Evolutionary conservation across 2,888 invertebrate species (phyloP), one percentile per base, ranked within the genome.

Genomic region (Pilophorus perplexus): DNA sequence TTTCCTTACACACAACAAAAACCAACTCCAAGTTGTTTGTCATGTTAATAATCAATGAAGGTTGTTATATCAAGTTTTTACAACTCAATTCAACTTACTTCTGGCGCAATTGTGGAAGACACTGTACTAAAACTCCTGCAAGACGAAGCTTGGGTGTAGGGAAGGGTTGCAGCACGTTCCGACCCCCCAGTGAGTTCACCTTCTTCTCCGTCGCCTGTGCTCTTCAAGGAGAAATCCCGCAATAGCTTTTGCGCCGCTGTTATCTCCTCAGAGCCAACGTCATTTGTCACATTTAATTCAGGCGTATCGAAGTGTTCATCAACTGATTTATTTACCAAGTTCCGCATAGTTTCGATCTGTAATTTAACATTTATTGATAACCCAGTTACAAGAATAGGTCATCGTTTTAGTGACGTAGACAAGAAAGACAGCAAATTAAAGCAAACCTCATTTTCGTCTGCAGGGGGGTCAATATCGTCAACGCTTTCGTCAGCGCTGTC

Each of bases 41-140:
- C n/a, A n/a, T n/a, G n/a, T n/a, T n/a, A n/a, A n/a, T n/a, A n/a
- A n/a, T n/a, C n/a, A n/a, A n/a, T n/a, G n/a, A n/a, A n/a, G n/a
- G n/a, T n/a, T n/a, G n/a, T n/a, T n/a, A n/a, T n/a, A n/a, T n/a
- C n/a, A n/a, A n/a, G n/a, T n/a, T n/a, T n/a, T n/a, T n/a, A n/a
- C n/a, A n/a, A n/a, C n/a, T n/a, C n/a, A n/a, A n/a, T n/a, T n/a
- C n/a, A n/a, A n/a, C 42, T 38, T 16, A 64, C 88, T 33, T 69
- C 71, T 0, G 93, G 92, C 25, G 89, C 88, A 71, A 94, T 92
- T 0, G 92, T 91, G 16, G 90, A 85, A 0, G 87, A 84, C 1
- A 89, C 86, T 0, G 86, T 85, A 38, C 86, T 76, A 42, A 81
- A 76, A 71, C 81, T 79, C 42, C 77, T 66, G 25, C 73, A 40